Conservation (phyloP, 2,113 vertebrate species). For the Blennius ocellaris region DNA sequence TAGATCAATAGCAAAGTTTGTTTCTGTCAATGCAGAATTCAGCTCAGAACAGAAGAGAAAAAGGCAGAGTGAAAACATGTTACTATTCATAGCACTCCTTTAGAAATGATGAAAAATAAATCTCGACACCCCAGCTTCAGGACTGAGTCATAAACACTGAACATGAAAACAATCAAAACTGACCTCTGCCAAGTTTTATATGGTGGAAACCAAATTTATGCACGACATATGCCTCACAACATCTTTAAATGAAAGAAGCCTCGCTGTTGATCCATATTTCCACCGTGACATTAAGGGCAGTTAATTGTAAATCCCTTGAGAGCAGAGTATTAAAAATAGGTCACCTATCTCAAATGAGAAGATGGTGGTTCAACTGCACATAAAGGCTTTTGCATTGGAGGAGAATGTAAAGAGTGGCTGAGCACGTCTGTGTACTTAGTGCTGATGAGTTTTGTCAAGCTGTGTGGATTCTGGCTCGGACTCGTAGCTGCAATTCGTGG, state of each 20-base stretch:
- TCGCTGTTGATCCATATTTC: constrained; percentile 2
- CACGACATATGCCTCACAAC: neutral
- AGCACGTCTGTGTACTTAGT: constrained; percentile 33
- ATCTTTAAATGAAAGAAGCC: neutral
- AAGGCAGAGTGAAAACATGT: constrained; percentile 32
- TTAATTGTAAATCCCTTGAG: neutral
- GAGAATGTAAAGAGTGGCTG: constrained; percentile 18
- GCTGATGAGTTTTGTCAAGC: constrained; percentile 49
- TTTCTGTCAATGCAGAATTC: constrained; percentile 59
- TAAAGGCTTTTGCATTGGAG: neutral
- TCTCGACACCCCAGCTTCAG: neutral
- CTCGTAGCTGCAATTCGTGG: constrained; percentile 32
- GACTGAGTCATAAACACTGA: neutral
- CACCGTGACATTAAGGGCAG: neutral
- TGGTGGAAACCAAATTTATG: neutral
- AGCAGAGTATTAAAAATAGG: constrained; percentile 20
- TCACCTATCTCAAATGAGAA: constrained; percentile 1
- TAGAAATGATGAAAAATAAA: constrained; percentile 22
- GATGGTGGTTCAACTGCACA: neutral
- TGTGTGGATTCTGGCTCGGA: constrained; percentile 24
- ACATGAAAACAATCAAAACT: neutral
- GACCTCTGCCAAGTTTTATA: neutral
- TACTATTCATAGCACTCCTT: constrained; percentile 39
- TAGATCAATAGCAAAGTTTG: constrained; percentile 70
- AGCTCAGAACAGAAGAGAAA: constrained; percentile 46